Evolutionary conservation across 2,113 vertebrate genomes (phyloP).

Genomic region (Onychostoma macrolepis): DNA sequence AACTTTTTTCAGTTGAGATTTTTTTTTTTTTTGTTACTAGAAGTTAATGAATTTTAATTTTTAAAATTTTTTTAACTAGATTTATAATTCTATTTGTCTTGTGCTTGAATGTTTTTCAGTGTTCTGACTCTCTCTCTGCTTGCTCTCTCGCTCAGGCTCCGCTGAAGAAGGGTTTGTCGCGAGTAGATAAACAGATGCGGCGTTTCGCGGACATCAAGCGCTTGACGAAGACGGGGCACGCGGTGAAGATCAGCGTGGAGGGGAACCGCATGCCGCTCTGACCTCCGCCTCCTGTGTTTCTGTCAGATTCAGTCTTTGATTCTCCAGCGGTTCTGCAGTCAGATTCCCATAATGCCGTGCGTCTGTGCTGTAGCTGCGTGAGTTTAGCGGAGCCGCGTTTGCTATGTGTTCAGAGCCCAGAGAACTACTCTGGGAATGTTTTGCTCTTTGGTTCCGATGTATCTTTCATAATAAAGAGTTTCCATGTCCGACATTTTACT

Average conservation of each 20-base stretch:
- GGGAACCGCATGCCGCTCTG: conserved; percentile 98
- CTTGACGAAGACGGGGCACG: conserved; percentile 90
- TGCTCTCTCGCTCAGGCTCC: conserved; percentile 77
- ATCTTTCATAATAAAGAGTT: conserved; percentile 62
- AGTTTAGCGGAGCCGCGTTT: no score
- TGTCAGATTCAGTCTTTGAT: no score
- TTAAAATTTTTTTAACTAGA: no score
- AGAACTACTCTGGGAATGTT: background rate
- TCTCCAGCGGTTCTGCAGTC: no score
- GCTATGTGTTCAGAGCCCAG: background rate
- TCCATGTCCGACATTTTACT: conserved; percentile 31
- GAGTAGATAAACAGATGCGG: conserved; percentile 98
- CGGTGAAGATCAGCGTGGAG: conserved; percentile 98
- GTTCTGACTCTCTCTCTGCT: background rate
- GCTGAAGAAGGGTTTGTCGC: conserved; percentile 92
- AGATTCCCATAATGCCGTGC: background rate
- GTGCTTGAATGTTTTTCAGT: no score
- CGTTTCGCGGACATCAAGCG: conserved; percentile 94
- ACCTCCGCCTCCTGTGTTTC: conserved; percentile 54
- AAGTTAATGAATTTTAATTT: no score
- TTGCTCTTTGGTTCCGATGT: conserved; percentile 30
- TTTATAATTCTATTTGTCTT: no score
- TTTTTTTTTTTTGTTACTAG: no score
- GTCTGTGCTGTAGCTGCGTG: conserved; percentile 41
- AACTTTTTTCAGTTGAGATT: no score